Evolutionary conservation across 2,797 vertebrate species (phyloP).

Genomic region (Australoheros facetus): DNA sequence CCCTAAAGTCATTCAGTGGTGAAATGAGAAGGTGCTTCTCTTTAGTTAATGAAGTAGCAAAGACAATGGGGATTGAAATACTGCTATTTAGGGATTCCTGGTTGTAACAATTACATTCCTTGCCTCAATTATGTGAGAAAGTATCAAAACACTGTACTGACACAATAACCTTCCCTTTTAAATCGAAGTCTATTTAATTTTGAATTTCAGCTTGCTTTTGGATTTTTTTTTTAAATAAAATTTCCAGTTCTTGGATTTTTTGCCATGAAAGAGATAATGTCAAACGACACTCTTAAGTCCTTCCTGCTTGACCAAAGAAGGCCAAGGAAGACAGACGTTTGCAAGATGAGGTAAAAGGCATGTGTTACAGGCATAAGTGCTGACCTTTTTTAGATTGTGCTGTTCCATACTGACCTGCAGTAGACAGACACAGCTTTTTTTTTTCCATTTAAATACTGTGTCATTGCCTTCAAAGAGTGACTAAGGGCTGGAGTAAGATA

Average conservation of each 20-base stretch:
- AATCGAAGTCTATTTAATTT: background rate
- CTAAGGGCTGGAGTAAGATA: background rate
- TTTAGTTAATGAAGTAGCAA: slow-evolving; percentile 33
- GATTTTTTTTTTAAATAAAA: background rate
- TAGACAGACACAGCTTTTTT: background rate
- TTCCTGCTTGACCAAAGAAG: background rate
- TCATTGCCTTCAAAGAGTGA: background rate
- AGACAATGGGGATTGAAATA: slow-evolving; percentile 1
- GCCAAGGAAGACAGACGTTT: background rate
- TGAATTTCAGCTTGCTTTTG: background rate
- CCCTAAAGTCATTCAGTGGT: slow-evolving; percentile 8
- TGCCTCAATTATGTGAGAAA: background rate
- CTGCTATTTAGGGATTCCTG: background rate
- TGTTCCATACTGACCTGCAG: background rate
- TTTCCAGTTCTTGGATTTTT: background rate
- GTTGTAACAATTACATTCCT: background rate
- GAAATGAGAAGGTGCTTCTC: slow-evolving; percentile 10
- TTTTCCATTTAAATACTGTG: background rate
- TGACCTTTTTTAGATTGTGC: rapidly evolving
- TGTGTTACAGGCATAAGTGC: background rate
- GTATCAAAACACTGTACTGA: background rate
- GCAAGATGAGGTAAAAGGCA: background rate
- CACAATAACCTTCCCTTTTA: background rate
- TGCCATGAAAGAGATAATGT: background rate
- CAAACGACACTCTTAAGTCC: background rate